These are phyloP conservation scores for Bufotes viridis DNA, from an alignment of 2,797 vertebrate genomes.

Conservation along the genomic window DNA sequence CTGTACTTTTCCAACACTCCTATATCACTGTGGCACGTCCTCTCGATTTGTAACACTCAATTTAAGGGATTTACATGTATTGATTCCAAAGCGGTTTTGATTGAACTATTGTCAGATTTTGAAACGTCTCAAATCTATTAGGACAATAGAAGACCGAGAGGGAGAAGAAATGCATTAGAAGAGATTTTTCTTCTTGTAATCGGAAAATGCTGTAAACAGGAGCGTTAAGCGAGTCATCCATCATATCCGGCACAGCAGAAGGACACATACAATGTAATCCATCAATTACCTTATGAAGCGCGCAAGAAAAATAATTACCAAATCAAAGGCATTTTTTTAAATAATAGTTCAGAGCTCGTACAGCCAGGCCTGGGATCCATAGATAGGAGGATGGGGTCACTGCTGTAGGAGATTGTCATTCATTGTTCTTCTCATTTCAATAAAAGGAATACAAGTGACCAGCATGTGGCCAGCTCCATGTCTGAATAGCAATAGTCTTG, in stretches of 20 bases:
- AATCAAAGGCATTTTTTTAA: conserved; percentile 17
- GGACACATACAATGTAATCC: conserved; percentile 55
- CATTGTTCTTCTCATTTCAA: conserved; percentile 26
- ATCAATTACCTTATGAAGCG: conserved; percentile 58
- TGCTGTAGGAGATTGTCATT: conserved; percentile 1
- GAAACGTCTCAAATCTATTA: conserved; percentile 34
- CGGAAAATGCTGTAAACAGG: conserved; percentile 46
- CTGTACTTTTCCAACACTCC: too few relatives aligned
- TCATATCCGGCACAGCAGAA: conserved; percentile 50
- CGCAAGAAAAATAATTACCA: conserved; percentile 58
- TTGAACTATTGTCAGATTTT: conserved; percentile 50
- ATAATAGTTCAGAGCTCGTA: conserved; percentile 26
- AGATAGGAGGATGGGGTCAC: conserved; percentile 34
- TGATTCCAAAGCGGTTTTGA: conserved; percentile 37
- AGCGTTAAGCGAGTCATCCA: conserved; percentile 51
- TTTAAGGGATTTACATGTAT: conserved; percentile 45
- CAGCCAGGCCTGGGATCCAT: conserved; percentile 12
- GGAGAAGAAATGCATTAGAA: conserved; percentile 34
- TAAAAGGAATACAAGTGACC: background rate
- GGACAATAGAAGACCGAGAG: conserved; percentile 25
- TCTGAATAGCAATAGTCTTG: background rate
- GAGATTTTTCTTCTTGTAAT: conserved; percentile 40
- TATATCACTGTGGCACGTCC: background rate
- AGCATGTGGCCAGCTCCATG: background rate
- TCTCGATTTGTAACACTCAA: conserved; percentile 42